Evolutionary conservation across 2,888 invertebrate species (phyloP).

Genomic region (Ferdinandea cuprea): DNA sequence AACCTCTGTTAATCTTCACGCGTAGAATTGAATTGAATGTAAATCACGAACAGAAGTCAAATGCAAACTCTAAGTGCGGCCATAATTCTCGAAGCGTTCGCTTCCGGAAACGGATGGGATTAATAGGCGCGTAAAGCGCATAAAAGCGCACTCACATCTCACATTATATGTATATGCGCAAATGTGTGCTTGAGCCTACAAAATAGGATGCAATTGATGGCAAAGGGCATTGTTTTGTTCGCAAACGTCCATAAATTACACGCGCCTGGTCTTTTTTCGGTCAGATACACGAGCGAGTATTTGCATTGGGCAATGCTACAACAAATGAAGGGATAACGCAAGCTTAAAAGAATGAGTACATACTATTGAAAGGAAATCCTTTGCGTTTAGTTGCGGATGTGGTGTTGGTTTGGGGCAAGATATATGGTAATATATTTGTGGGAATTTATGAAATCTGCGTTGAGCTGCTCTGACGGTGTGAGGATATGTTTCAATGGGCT

Average conservation of each 20-base stretch:
- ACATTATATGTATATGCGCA: neutral
- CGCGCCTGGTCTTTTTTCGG: constrained; percentile 33
- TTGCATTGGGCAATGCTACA: constrained; percentile 20
- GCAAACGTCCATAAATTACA: constrained; percentile 67
- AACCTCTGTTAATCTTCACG: constrained; percentile 52
- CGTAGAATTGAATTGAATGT: constrained; percentile 62
- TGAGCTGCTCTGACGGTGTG: neutral
- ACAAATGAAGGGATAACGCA: constrained; percentile 13
- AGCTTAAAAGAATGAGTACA: constrained; percentile 22
- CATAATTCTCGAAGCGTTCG: constrained; percentile 51
- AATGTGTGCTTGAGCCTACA: constrained; percentile 32
- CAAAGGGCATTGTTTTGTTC: constrained; percentile 54
- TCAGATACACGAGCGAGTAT: constrained; percentile 34
- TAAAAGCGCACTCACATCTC: constrained; percentile 29
- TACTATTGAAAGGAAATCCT: constrained; percentile 53
- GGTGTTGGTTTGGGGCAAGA: constrained; percentile 15
- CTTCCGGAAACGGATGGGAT: constrained; percentile 53
- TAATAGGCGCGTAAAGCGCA: constrained; percentile 53
- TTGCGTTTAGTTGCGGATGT: constrained; percentile 39
- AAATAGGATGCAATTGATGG: constrained; percentile 53
- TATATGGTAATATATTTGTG: constrained; percentile 32
- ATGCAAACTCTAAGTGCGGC: constrained; percentile 53
- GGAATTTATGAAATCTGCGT: constrained; percentile 30
- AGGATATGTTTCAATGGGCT: neutral
- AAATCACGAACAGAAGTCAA: constrained; percentile 70